Base-by-base conservation (phyloP, 2,797 vertebrate species). In the Petrocephalus sullivani region DNA sequence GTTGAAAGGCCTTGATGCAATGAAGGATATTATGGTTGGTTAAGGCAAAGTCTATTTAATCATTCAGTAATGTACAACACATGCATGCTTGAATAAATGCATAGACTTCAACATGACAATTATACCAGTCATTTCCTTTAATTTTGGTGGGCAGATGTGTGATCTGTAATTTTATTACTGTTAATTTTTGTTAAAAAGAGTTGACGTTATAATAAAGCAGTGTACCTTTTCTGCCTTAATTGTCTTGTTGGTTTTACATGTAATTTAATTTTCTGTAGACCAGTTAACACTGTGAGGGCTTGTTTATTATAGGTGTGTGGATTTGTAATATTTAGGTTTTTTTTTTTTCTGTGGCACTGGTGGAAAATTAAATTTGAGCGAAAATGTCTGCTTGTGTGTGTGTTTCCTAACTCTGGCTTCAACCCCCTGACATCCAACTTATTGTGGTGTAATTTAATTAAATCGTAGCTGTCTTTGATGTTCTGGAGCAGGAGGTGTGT, bases 161-260 rank as follows among this genome's bases (percentile, higher is more conserved):
- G 88, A 88, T 90, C 91, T 82, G 56, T 88, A 86, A 86, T 82
- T 87, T 89, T 91, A 92, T 92, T 91, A 89, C 56, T 81, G 89
- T 92, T 88, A 83, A 87, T 91, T 90, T 19, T 46, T 92, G 90
- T 71, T 92, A 71, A 89, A 88, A 87, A 64, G 87, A 90, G 88
- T 64, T 90, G 88, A 88, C 87, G 54, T 87, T 87, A 71, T 88
- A 91, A 91, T 90, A 89, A 88, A 87, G 89, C 87, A 87, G 89
- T 89, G 87, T 90, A 87, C 91, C 90, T 93, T 92, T 92, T 93
- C 93, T 96, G 95, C 95, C 94, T 95, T 95, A 93, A 91, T 93
- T 91, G 88, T 91, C 58, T 91, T 88, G 90, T 93, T 89, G 88
- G 14, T 89, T 91, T 91, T 91, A 91, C 71, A 53, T 91, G 87